Conservation (phyloP, 2,888 invertebrate species). For the Glyphotaelius pellucidus region DNA sequence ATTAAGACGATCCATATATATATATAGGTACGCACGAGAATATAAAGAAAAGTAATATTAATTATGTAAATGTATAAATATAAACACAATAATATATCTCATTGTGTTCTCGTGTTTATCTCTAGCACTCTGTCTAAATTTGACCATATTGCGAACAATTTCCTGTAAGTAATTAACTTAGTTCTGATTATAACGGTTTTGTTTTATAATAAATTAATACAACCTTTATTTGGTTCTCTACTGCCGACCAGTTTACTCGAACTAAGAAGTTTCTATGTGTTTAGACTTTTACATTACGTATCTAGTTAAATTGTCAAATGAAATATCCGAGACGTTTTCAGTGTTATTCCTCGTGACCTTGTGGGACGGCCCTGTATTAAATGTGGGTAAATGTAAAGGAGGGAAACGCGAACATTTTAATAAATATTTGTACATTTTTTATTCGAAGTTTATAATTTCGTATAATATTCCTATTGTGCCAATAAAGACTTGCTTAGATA, state of each 20-base stretch:
- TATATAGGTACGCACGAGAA: too few species aligned
- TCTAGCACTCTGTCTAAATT: too few species aligned
- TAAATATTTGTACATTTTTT: neutral
- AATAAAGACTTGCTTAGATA: neutral
- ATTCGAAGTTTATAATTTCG: neutral
- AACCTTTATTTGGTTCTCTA: neutral
- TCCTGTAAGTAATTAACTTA: neutral
- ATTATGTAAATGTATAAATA: too few species aligned
- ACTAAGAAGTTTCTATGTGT: neutral
- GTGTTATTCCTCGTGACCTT: neutral
- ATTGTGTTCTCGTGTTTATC: too few species aligned
- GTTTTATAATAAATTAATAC: neutral
- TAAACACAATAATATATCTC: too few species aligned
- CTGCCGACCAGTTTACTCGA: neutral
- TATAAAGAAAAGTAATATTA: too few species aligned
- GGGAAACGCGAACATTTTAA: neutral
- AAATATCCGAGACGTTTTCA: neutral
- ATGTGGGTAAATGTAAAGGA: neutral
- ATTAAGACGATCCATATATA: too few species aligned
- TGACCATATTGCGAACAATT: neutral
- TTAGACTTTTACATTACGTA: neutral
- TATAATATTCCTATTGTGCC: neutral
- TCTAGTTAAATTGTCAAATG: neutral
- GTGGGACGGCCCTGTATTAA: neutral
- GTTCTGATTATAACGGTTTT: neutral